Evolutionary conservation across 23 tunicate species (phyloP), one percentile per base, ranked within the genome.

Genomic region (Clavelina lepadiformis): DNA sequence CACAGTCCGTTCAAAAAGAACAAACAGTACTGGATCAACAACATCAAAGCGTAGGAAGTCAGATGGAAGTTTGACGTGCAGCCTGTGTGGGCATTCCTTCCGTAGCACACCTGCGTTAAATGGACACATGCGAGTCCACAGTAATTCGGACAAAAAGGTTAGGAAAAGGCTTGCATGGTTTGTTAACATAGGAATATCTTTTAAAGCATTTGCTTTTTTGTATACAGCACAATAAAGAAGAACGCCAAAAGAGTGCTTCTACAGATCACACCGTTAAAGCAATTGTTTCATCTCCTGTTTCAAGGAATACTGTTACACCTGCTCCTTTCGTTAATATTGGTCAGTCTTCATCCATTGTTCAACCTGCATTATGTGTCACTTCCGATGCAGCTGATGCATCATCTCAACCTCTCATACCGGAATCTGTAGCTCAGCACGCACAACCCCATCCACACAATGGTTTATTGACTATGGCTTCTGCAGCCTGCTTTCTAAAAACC

Each of bases 71-170:
- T 35, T 86, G 67, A 79, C 95, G 3, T 86, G 95, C 38, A 46
- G 51, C 27, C 33, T 86, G 21, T 86, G 95, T 60, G 95, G 95
- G 7, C 85, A 86, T 72, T 64, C 85, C 2, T 86, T 86, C 31
- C 50, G 95, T 65, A 86, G 95, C 56, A 73, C 82, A 3, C 95
- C 95, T 0, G 95, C 95, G 18, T 46, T 86, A 4, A 86, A 86
- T 49, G 95, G 95, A 1, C 95, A 86, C 53, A 86, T 86, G 95
- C 53, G 95, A 38, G 95, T 86, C 27, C 95, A 86, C 47, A 86
- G 95, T 55, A 58, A 85, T 22, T 61, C 85, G 2, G 95, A 86
- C 30, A 86, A 77, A 71, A 86, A 86, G 76, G 95, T 86, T 3
- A 58, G 63, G 55, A 57, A 21, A 28, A 59, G 18, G 37, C 65